Evolutionary conservation across 2,888 invertebrate species (phyloP).

Genomic region (Hypercompe scribonia): DNA sequence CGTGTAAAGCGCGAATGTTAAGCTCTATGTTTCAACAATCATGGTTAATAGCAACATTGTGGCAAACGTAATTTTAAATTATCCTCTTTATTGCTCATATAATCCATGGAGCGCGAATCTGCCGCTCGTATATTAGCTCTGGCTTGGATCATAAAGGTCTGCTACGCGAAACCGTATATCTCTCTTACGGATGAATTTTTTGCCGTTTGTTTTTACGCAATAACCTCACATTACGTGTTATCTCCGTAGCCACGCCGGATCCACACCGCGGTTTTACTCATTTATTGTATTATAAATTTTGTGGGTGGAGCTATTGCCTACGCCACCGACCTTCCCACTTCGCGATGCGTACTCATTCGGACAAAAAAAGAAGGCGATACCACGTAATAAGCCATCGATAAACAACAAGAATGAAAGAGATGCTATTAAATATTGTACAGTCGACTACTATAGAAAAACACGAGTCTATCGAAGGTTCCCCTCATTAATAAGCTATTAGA

Average conservation of each 20-base stretch:
- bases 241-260: constrained; percentile 79
- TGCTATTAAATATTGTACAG: constrained; percentile 76
- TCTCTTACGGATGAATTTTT: constrained; percentile 74
- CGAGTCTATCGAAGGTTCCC: constrained; percentile 80
- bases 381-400: constrained; percentile 60
- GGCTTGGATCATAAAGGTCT: constrained; percentile 75
- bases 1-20: constrained; percentile 46
- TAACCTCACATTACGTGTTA: constrained; percentile 81
- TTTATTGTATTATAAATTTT: constrained; percentile 84
- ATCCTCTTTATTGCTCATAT: constrained; percentile 78
- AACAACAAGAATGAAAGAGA: constrained; percentile 70
- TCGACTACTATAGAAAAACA: constrained; percentile 84
- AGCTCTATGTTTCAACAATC: constrained; percentile 62
- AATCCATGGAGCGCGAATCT: constrained; percentile 77
- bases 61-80: constrained; percentile 78
- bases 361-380: constrained; percentile 79
- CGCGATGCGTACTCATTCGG: constrained; percentile 59
- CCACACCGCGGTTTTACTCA: constrained; percentile 74
- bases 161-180: constrained; percentile 75
- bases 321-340: constrained; percentile 79
- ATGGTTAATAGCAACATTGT: constrained; percentile 74
- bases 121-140: constrained; percentile 73
- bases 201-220: constrained; percentile 82
- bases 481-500: constrained; percentile 87
- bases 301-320: constrained; percentile 81